Evolutionary conservation across 2,113 vertebrate species (phyloP).

Genomic region (Hyperopisus bebe): DNA sequence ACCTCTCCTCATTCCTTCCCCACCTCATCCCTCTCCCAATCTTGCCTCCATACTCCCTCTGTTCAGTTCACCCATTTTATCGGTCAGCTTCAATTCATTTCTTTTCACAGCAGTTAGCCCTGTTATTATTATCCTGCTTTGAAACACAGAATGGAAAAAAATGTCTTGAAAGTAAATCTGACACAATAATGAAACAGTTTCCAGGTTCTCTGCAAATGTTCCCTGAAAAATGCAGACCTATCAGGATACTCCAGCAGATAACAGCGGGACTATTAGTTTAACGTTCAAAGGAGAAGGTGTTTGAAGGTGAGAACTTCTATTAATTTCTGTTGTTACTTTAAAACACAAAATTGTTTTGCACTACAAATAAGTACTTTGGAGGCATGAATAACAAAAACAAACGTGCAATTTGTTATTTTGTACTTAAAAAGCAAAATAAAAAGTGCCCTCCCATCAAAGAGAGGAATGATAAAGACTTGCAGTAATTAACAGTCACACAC

Average conservation of each 20-base stretch:
- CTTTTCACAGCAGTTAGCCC: neutral
- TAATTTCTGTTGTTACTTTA: neutral
- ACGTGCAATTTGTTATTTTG: slow-evolving; percentile 9
- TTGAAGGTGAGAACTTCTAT: slow-evolving; percentile 7
- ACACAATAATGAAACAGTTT: slow-evolving; percentile 1
- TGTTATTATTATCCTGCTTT: neutral
- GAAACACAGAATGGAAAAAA: neutral
- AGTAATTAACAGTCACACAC: slow-evolving; percentile 9
- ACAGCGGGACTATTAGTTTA: neutral
- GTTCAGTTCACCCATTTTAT: neutral
- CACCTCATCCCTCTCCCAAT: neutral
- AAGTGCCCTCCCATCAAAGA: neutral
- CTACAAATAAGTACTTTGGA: slow-evolving; percentile 13
- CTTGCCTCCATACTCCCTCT: neutral
- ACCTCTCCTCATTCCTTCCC: neutral
- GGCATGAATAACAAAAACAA: neutral
- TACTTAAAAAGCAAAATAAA: slow-evolving; percentile 8
- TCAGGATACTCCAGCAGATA: neutral
- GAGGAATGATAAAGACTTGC: neutral
- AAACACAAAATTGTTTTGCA: neutral
- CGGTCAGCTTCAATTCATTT: neutral
- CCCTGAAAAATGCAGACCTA: neutral
- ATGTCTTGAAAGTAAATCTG: neutral
- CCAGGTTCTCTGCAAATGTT: neutral
- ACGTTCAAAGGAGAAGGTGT: slow-evolving; percentile 2